phyloP scores from a whole-genome alignment of 2,888 invertebrate genomes.

The Galeruca laticollis region DNA sequence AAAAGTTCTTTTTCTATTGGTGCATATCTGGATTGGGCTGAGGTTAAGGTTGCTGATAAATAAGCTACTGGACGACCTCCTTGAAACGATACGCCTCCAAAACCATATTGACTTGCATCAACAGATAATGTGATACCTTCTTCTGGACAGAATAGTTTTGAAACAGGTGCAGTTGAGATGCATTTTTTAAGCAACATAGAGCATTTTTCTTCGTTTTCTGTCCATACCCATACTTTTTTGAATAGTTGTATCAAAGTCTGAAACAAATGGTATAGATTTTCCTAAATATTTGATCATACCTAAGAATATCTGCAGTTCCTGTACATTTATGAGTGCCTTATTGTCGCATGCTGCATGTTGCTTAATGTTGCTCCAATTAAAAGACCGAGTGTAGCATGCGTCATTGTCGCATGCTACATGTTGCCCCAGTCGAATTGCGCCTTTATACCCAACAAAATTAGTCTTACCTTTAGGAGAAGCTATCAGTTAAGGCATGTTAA shows the following conservation, averaged over 20 bases:
- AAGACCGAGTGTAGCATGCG: too few relatives aligned
- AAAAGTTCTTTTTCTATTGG: conserved; percentile 6
- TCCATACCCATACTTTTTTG: conserved; percentile 33
- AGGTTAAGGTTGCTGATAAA: conserved; percentile 40
- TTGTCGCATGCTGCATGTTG: too few relatives aligned
- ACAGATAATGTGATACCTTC: conserved; percentile 34
- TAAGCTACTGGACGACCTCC: conserved; percentile 32
- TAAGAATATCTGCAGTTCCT: conserved; percentile 38
- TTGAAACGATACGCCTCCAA: conserved; percentile 37
- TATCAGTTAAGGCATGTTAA: too few relatives aligned
- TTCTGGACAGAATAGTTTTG: conserved; percentile 16
- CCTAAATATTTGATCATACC: too few relatives aligned
- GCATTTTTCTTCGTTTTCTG: conserved; percentile 30
- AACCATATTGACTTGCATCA: too few relatives aligned
- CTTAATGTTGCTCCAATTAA: too few relatives aligned
- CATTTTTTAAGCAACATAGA: conserved; percentile 22
- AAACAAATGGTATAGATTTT: conserved; percentile 37
- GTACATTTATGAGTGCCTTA: conserved; percentile 28
- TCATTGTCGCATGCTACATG: too few relatives aligned
- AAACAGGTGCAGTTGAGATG: conserved; percentile 5
- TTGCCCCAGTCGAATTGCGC: too few relatives aligned
- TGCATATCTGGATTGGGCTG: too few relatives aligned
- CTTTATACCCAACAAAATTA: too few relatives aligned
- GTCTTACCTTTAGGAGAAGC: too few relatives aligned
- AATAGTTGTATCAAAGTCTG: conserved; percentile 23